These are phyloP conservation scores for Brachyopa scutellaris DNA, from an alignment of 2,888 invertebrate genomes.

Conservation along the genomic window DNA sequence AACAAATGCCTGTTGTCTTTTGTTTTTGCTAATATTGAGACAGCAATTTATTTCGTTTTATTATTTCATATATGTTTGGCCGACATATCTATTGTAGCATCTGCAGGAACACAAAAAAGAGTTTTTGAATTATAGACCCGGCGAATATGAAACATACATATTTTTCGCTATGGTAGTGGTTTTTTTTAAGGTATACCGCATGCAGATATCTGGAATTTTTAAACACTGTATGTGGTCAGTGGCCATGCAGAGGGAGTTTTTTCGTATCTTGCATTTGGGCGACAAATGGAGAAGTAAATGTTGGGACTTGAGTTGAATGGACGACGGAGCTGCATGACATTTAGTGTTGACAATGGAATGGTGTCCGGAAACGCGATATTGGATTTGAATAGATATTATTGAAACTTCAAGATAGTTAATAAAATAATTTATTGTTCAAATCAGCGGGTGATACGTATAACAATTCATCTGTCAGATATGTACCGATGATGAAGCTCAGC, in stretches of 20 bases:
- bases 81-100: conserved; percentile 45
- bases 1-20: conserved; percentile 31
- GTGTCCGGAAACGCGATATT: too few relatives aligned
- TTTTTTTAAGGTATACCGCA: conserved; percentile 50
- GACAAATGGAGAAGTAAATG: neutral
- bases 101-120: conserved; percentile 44
- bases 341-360: too few relatives aligned
- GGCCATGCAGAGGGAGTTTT: conserved; percentile 11
- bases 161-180: conserved; percentile 15
- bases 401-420: too few relatives aligned
- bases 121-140: conserved; percentile 46
- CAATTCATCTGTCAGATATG: too few relatives aligned
- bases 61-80: conserved; percentile 56
- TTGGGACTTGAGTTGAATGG: neutral
- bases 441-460: too few relatives aligned
- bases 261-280: too few relatives aligned
- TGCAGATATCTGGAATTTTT: conserved; percentile 44
- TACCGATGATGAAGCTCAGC: too few relatives aligned
- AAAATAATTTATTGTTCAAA: too few relatives aligned
- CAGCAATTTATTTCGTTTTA: conserved; percentile 63
- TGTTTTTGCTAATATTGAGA: conserved; percentile 29
- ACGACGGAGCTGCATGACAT: neutral
- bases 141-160: conserved; percentile 34
- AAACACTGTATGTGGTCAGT: conserved; percentile 43
- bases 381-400: too few relatives aligned